Conservation (phyloP, 1,140 invertebrate species). For the Antheraea pernyi region DNA sequence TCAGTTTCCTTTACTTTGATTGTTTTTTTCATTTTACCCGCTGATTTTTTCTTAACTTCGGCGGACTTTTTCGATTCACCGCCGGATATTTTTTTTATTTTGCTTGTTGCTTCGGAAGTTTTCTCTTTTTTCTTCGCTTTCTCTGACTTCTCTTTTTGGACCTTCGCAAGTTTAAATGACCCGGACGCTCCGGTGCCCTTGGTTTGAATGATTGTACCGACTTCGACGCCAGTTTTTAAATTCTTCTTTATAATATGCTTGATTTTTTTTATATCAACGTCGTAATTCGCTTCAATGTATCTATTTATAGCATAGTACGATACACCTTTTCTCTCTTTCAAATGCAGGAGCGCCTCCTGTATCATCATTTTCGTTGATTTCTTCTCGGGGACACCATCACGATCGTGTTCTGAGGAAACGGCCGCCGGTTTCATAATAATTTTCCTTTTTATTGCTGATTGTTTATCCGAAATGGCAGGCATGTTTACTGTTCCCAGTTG, state of each 20-base stretch:
- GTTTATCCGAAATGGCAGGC: too few relatives aligned
- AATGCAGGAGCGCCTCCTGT: constrained; percentile 40
- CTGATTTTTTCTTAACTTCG: constrained; percentile 22
- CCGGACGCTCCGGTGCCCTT: constrained; percentile 59
- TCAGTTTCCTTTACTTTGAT: constrained; percentile 5
- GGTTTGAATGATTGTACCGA: constrained; percentile 47
- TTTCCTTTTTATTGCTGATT: too few relatives aligned
- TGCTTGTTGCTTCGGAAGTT: too few relatives aligned
- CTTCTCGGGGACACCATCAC: constrained; percentile 17
- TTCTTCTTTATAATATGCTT: constrained; percentile 58
- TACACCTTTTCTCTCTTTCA: constrained; percentile 57
- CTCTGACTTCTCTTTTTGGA: constrained; percentile 34
- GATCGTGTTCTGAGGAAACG: too few relatives aligned
- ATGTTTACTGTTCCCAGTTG: too few relatives aligned
- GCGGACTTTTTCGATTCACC: background rate
- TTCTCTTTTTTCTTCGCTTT: constrained; percentile 28
- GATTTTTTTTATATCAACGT: constrained; percentile 50
- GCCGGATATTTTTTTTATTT: background rate
- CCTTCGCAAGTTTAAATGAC: constrained; percentile 52
- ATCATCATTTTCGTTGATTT: constrained; percentile 61
- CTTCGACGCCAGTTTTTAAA: constrained; percentile 49
- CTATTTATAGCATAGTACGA: constrained; percentile 65
- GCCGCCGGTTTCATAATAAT: too few relatives aligned
- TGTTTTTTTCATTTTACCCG: constrained; percentile 10
- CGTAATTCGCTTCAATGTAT: constrained; percentile 48